These are phyloP conservation scores for Conus canariensis DNA, from an alignment of 2,888 invertebrate genomes.

Conservation along the genomic window DNA sequence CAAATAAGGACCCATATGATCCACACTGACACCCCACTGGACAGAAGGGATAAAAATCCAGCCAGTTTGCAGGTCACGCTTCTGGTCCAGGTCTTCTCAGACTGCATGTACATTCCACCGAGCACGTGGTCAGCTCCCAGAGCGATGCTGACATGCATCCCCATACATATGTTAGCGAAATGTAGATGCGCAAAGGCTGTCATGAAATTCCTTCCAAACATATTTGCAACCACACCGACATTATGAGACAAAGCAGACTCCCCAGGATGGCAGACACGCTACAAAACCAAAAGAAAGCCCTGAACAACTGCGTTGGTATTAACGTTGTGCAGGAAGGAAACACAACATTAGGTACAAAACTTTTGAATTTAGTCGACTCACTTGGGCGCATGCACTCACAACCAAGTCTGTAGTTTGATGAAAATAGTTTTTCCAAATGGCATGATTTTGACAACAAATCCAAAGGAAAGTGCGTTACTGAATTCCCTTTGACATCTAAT, in stretches of 20 bases:
- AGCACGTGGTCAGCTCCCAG: neutral
- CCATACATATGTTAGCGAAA: neutral
- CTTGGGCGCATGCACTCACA: neutral
- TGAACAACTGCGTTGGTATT: neutral
- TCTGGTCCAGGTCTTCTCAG: constrained; percentile 8
- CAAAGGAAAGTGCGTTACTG: neutral
- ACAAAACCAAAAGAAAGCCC: neutral
- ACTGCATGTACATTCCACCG: neutral
- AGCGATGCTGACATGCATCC: neutral
- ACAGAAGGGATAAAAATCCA: neutral
- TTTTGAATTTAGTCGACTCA: neutral
- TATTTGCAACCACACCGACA: no score
- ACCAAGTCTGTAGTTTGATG: neutral
- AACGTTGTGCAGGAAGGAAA: neutral
- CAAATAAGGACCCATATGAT: neutral
- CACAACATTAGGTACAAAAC: neutral
- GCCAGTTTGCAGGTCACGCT: neutral
- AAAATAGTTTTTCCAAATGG: neutral
- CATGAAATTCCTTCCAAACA: neutral
- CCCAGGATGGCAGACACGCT: neutral
- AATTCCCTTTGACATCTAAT: neutral
- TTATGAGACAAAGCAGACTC: neutral
- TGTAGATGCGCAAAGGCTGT: neutral
- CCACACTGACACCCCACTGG: neutral
- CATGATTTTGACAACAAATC: neutral